Evolutionary conservation across 2,797 vertebrate genomes (phyloP).

Genomic region (Anguilla anguilla): DNA sequence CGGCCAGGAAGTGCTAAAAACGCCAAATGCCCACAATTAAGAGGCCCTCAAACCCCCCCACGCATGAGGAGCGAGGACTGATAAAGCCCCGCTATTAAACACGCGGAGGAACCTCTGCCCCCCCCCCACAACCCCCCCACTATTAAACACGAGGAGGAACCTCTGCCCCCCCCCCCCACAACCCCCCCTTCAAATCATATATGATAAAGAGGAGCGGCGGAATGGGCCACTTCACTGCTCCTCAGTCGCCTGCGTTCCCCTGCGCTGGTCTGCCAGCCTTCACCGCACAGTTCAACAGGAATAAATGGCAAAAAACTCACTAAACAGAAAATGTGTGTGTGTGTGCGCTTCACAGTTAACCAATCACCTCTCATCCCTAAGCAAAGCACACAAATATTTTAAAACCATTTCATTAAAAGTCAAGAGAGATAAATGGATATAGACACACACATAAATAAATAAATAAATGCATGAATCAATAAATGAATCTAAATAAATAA

Average conservation of each 20-base stretch:
- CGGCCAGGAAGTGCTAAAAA: constrained; percentile 90
- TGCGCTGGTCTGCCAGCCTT: constrained; percentile 33
- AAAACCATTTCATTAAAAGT: background rate
- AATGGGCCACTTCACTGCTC: constrained; percentile 62
- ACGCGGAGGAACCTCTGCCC: constrained; percentile 67
- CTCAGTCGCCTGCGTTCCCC: constrained; percentile 41
- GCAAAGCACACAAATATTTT: background rate
- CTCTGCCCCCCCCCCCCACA: constrained; percentile 47
- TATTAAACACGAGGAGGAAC: constrained; percentile 58
- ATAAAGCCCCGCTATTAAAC: constrained; percentile 72
- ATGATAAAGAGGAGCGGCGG: constrained; percentile 54
- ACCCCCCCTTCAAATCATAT: constrained; percentile 67
- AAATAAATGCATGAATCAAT: too few species aligned
- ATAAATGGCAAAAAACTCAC: constrained; percentile 29
- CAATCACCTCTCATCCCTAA: background rate
- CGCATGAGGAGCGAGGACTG: constrained; percentile 75
- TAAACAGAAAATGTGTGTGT: background rate
- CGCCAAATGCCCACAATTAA: constrained; percentile 83
- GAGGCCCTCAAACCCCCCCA: constrained; percentile 72
- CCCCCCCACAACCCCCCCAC: too few species aligned
- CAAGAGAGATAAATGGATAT: background rate
- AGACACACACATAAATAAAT: background rate
- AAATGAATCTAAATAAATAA: background rate
- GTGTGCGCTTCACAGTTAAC: background rate
- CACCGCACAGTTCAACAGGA: constrained; percentile 46